A percentile compares a stretch with the other conserved stretches of the same genome.
Evolutionary conservation across 2,888 invertebrate species (phyloP).

Genomic region (Bellardia pandia): DNA sequence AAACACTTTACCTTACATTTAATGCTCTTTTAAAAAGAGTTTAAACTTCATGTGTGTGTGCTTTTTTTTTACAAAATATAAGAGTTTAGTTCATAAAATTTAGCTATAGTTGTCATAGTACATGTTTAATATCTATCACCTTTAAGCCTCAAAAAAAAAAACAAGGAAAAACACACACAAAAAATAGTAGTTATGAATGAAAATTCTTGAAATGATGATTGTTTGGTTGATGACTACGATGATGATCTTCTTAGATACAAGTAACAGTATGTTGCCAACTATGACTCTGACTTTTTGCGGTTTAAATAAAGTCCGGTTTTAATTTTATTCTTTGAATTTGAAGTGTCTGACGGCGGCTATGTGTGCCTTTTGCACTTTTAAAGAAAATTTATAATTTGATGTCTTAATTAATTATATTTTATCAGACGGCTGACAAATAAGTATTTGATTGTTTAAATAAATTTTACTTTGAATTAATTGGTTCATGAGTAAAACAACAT

Average conservation of each 20-base stretch:
- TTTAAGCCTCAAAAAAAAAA: not conserved
- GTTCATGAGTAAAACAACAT: no score
- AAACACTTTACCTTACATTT: not conserved
- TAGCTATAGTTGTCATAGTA: not conserved
- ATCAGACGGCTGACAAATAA: not conserved
- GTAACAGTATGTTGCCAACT: conserved; percentile 9
- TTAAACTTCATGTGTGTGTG: conserved; percentile 15
- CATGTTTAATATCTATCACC: not conserved
- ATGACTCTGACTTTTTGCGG: conserved; percentile 17
- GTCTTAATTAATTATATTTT: conserved; percentile 21
- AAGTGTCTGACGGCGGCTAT: not conserved
- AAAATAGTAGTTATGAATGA: conserved; percentile 64
- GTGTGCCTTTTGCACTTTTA: no score
- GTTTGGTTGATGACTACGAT: not conserved
- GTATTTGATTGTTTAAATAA: no score
- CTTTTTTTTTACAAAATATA: not conserved
- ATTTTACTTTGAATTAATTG: no score
- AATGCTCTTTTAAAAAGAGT: conserved; percentile 48
- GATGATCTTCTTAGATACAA: conserved; percentile 34
- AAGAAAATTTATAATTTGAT: not conserved
- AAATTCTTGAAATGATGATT: conserved; percentile 37
- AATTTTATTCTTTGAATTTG: conserved; percentile 6
- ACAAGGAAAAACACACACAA: not conserved
- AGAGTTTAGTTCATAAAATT: not conserved
- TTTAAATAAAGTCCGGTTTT: conserved; percentile 36